A percentile compares a stretch with the other conserved stretches of the same genome.
Conservation (phyloP, 1,140 invertebrate genomes). For the Aphis craccivora region DNA sequence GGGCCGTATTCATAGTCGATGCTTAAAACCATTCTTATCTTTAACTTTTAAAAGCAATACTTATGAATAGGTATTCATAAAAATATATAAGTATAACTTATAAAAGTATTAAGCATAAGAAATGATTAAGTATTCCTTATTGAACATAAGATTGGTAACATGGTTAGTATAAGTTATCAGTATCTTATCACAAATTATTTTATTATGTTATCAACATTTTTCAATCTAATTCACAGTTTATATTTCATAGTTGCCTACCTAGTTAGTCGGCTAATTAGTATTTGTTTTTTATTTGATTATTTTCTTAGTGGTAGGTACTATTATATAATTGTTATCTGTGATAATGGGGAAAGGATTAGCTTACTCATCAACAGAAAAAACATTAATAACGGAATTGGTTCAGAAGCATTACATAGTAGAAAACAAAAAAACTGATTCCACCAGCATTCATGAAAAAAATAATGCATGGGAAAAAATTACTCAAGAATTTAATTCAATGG, state of each 20-base stretch:
- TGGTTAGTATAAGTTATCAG: no score
- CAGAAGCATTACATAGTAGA: background rate
- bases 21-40: no score
- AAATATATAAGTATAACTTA: background rate
- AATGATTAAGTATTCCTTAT: no score
- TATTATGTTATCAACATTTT: constrained; percentile 3
- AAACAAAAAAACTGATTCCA: background rate
- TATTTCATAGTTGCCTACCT: no score
- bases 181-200: background rate
- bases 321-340: background rate
- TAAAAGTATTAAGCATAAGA: background rate
- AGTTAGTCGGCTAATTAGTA: no score
- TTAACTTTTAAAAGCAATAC: background rate
- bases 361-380: background rate
- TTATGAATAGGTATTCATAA: background rate
- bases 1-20: no score
- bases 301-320: no score
- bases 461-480: background rate
- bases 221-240: no score
- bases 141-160: no score
- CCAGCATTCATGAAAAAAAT: constrained; percentile 1
- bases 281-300: no score
- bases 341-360: background rate
- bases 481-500: background rate
- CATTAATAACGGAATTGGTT: background rate